A percentile compares a stretch with the other conserved stretches of the same genome.
Conservation (phyloP, 2,888 invertebrate species). For the Dolichopus griseipennis region DNA sequence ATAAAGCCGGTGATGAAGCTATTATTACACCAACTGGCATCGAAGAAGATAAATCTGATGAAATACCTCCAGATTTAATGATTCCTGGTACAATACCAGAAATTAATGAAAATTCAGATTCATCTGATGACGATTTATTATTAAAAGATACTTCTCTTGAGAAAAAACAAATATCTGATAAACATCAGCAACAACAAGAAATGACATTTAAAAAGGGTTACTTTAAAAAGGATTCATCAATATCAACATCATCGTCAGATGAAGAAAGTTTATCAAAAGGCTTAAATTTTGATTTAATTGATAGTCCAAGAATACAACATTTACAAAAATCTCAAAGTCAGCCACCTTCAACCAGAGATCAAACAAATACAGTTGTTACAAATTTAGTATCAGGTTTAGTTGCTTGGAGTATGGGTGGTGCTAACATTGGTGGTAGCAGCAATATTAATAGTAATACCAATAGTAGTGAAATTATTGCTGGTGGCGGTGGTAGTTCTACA, state of each 20-base stretch:
- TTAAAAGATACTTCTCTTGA: not conserved
- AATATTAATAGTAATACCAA: not conserved
- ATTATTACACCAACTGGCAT: constrained; percentile 28
- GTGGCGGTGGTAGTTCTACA: not conserved
- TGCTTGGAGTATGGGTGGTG: constrained; percentile 27
- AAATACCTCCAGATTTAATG: constrained; percentile 39
- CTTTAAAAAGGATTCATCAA: constrained; percentile 39
- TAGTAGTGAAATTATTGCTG: not conserved
- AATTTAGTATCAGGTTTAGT: constrained; percentile 33
- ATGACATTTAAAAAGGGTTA: constrained; percentile 38
- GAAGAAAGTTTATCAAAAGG: constrained; percentile 41
- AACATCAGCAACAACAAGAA: constrained; percentile 9
- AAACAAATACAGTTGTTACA: constrained; percentile 30
- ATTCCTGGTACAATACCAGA: constrained; percentile 41
- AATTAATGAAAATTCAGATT: constrained; percentile 39
- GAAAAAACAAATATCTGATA: not conserved
- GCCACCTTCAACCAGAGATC: constrained; percentile 28
- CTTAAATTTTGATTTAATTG: constrained; percentile 33
- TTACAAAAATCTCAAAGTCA: constrained; percentile 14
- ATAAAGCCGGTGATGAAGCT: constrained; percentile 38
- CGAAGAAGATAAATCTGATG: constrained; percentile 36
- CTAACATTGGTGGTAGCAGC: constrained; percentile 12
- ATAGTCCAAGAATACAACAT: constrained; percentile 19
- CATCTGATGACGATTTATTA: constrained; percentile 29
- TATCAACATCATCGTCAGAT: constrained; percentile 38